Evolutionary conservation across 2,113 vertebrate species (phyloP).

Genomic region (Stegastes partitus): DNA sequence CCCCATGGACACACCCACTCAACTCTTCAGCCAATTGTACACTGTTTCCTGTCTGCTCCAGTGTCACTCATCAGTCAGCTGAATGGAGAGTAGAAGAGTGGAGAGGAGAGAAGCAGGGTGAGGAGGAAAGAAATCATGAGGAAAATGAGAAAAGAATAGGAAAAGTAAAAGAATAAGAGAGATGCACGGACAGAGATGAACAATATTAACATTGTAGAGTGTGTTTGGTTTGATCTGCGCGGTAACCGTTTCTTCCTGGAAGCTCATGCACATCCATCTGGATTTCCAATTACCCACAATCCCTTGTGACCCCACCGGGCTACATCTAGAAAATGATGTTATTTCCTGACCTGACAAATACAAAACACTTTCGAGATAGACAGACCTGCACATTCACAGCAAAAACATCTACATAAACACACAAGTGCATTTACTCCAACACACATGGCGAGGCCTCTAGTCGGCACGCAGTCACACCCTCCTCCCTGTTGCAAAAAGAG

Average conservation of each 20-base stretch:
- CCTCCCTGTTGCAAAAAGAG: neutral
- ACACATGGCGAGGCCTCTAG: neutral
- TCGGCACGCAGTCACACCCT: conserved; percentile 23
- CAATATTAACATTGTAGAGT: conserved; percentile 50
- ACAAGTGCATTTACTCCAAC: conserved; percentile 6
- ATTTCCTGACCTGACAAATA: conserved; percentile 79
- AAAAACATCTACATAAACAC: conserved; percentile 32
- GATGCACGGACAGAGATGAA: conserved; percentile 50
- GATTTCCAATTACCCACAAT: conserved; percentile 82
- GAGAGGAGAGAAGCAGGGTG: neutral
- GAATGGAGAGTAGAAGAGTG: conserved; percentile 24
- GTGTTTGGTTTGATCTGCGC: conserved; percentile 72
- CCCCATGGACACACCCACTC: conserved; percentile 51
- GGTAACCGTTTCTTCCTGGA: conserved; percentile 72
- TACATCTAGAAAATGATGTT: conserved; percentile 69
- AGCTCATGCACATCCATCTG: conserved; percentile 80
- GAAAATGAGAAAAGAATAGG: conserved; percentile 29
- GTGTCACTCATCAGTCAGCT: conserved; percentile 38
- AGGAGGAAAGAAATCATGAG: conserved; percentile 8
- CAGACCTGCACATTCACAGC: conserved; percentile 29
- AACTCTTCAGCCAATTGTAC: conserved; percentile 23
- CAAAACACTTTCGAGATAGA: conserved; percentile 42
- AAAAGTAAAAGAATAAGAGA: conserved; percentile 44
- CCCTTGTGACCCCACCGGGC: conserved; percentile 68
- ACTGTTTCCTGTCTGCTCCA: conserved; percentile 30